These are phyloP conservation scores for Artemia sinica DNA, from an alignment of 2,888 invertebrate species.

Conservation along the genomic window DNA sequence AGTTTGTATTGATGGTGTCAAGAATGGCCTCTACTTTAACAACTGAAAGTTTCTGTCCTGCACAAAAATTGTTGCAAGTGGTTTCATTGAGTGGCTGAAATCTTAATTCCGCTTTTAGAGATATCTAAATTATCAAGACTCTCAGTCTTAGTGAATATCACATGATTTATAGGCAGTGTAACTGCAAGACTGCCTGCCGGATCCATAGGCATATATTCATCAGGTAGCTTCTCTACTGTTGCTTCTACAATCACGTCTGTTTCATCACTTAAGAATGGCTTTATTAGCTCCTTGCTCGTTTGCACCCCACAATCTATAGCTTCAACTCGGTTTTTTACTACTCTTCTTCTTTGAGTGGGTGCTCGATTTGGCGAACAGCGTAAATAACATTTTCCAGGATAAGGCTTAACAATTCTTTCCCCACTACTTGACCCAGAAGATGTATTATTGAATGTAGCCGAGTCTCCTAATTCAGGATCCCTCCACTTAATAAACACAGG, in stretches of 20 bases:
- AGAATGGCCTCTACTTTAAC: too few relatives aligned
- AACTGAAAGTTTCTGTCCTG: too few relatives aligned
- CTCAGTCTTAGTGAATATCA: too few relatives aligned
- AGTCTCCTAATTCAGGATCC: not conserved
- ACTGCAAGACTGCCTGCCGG: constrained; percentile 19
- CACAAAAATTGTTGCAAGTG: too few relatives aligned
- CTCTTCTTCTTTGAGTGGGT: not conserved
- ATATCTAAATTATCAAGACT: too few relatives aligned
- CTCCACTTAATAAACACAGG: constrained; percentile 8
- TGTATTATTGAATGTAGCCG: not conserved
- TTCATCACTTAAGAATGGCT: not conserved
- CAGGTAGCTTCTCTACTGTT: constrained; percentile 13
- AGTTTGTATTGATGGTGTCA: too few relatives aligned
- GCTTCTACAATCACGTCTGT: constrained; percentile 12
- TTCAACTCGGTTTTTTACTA: not conserved
- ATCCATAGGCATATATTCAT: constrained; percentile 20
- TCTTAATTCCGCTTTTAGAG: too few relatives aligned
- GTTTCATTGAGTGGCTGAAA: too few relatives aligned
- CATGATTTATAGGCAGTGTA: too few relatives aligned
- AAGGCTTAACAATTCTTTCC: constrained; percentile 15
- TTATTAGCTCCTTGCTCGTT: not conserved
- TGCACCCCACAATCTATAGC: constrained; percentile 8
- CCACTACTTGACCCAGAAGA: not conserved
- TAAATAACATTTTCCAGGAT: constrained; percentile 17
- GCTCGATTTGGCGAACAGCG: constrained; percentile 18